Evolutionary conservation across 2,113 vertebrate species (phyloP).

Genomic region (Xenopus laevis): DNA sequence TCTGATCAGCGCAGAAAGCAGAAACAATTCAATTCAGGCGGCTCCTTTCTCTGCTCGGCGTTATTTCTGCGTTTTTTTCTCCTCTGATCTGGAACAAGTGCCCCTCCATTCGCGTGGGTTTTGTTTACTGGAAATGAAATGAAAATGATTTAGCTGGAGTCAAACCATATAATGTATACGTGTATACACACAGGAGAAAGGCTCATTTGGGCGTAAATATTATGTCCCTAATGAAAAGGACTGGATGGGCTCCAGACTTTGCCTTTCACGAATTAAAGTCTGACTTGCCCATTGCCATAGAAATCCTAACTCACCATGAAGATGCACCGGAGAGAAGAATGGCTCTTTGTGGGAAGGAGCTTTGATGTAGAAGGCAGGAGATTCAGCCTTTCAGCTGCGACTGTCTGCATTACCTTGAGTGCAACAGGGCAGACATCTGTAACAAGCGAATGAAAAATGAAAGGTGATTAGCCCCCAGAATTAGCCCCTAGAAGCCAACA

Average conservation of each 20-base stretch:
- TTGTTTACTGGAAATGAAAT: conserved; percentile 81
- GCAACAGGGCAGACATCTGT: conserved; percentile 77
- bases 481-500: conserved; percentile 54
- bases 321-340: conserved; percentile 97
- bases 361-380: conserved; percentile 95
- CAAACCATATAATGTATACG: conserved; percentile 71
- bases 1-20: conserved; percentile 77
- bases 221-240: conserved; percentile 88
- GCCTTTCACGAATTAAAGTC: conserved; percentile 94
- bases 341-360: conserved; percentile 84
- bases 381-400: conserved; percentile 85
- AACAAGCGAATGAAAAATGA: conserved; percentile 85
- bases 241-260: conserved; percentile 82
- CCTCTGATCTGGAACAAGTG: conserved; percentile 75
- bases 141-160: conserved; percentile 74
- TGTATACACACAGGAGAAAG: conserved; percentile 70
- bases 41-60: conserved; percentile 65
- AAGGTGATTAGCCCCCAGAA: conserved; percentile 68
- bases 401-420: conserved; percentile 82
- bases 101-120: conserved; percentile 72
- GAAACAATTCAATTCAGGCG: conserved; percentile 76
- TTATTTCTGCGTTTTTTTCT: conserved; percentile 74
- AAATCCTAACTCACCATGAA: conserved; percentile 99
- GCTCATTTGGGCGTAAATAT: conserved; percentile 86
- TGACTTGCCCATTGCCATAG: conserved; percentile 97